Percentiles rank a stretch among this genome's conserved stretches.
These are phyloP conservation scores for Pelecanoides urinatrix DNA, from an alignment of 2,113 vertebrate species.

Conservation along the genomic window DNA sequence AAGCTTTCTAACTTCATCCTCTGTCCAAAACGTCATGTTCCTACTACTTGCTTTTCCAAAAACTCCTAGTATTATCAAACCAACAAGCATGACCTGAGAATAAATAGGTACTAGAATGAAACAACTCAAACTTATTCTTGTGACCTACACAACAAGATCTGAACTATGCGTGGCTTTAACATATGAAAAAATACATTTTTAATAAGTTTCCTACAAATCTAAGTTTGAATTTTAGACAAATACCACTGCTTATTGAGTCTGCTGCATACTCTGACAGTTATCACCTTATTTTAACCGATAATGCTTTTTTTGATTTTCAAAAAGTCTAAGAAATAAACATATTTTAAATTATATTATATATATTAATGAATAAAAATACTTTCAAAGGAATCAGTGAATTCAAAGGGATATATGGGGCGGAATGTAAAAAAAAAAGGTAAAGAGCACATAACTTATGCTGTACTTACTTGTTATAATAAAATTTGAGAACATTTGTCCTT, in stretches of 20 bases:
- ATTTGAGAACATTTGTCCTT: not conserved
- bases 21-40: not conserved
- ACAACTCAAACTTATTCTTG: not conserved
- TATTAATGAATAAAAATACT: not conserved
- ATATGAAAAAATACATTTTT: not conserved
- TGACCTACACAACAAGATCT: not conserved
- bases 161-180: not conserved
- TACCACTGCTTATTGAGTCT: not conserved
- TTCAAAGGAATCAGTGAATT: not conserved
- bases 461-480: not conserved
- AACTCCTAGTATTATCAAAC: not conserved
- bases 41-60: not conserved
- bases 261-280: not conserved
- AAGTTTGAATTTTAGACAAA: not conserved
- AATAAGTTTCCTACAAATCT: not conserved
- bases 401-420: not conserved
- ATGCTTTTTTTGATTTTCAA: not conserved
- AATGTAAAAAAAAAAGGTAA: not conserved
- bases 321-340: not conserved
- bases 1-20: not conserved
- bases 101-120: not conserved
- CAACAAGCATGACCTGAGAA: not conserved
- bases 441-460: not conserved
- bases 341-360: no score
- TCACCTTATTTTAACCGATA: not conserved